A percentile compares a stretch with the other conserved stretches of the same genome.
Conservation (phyloP, 1,140 invertebrate genomes). For the Lucilia cuprina region DNA sequence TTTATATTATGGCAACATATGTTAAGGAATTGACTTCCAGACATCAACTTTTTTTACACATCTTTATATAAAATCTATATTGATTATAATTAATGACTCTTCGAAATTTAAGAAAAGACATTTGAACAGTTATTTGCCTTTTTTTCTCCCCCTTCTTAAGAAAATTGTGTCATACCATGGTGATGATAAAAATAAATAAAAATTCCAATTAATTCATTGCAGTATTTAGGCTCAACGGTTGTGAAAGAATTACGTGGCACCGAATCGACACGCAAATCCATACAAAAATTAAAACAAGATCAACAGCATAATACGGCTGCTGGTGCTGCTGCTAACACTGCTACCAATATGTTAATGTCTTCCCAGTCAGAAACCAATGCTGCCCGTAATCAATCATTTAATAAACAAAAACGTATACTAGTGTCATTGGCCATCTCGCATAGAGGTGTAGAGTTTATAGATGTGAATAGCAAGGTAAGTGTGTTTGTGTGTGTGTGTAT, state of each 20-base stretch:
- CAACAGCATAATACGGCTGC: background rate
- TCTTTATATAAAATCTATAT: too few relatives aligned
- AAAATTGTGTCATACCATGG: too few relatives aligned
- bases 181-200: background rate
- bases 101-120: too few relatives aligned
- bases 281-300: slow-evolving; percentile 84
- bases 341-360: slow-evolving; percentile 35
- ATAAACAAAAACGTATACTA: slow-evolving; percentile 47
- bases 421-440: slow-evolving; percentile 74
- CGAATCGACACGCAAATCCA: slow-evolving; percentile 93
- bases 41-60: too few relatives aligned
- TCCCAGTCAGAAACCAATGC: slow-evolving; percentile 27
- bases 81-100: too few relatives aligned
- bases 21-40: too few relatives aligned
- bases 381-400: slow-evolving; percentile 15
- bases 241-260: slow-evolving; percentile 91
- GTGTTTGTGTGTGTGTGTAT: background rate
- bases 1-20: too few relatives aligned
- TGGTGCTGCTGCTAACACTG: background rate
- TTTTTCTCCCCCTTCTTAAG: too few relatives aligned
- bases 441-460: slow-evolving; percentile 89
- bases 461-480: slow-evolving; percentile 79
- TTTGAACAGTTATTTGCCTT: too few relatives aligned
- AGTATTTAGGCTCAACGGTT: slow-evolving; percentile 95
- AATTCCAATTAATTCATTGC: slow-evolving; percentile 1